Conservation (phyloP, 2,113 vertebrate genomes). For the Illadopsis cleaveri region DNA sequence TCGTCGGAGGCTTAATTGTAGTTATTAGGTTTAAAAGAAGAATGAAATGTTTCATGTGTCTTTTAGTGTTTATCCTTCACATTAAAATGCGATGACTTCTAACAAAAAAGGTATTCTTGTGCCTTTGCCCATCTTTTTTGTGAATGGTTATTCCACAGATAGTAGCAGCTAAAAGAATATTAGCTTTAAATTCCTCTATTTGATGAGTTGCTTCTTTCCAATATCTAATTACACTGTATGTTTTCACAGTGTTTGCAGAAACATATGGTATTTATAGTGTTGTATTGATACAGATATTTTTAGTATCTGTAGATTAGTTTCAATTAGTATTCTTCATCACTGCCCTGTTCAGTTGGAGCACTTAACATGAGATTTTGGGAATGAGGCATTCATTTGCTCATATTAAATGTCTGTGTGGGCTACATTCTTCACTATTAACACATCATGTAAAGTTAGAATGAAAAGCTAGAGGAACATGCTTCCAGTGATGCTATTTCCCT, state of each 20-base stretch:
- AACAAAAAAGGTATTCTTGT: neutral
- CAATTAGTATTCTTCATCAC: neutral
- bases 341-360: neutral
- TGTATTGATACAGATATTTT: constrained; percentile 23
- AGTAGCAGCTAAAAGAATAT: neutral
- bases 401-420: neutral
- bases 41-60: neutral
- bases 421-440: neutral
- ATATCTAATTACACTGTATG: neutral
- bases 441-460: neutral
- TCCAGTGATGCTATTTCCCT: neutral
- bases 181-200: neutral
- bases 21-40: neutral
- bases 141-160: neutral
- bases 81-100: neutral
- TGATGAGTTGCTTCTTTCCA: neutral
- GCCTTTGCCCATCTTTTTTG: neutral
- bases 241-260: neutral
- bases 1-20: neutral
- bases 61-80: neutral
- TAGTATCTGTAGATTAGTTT: constrained; percentile 11
- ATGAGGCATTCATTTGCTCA: neutral
- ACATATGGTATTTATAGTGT: neutral
- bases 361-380: constrained; percentile 11
- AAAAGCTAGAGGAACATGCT: neutral